A percentile compares a stretch with the other conserved stretches of the same genome.
Conservation (phyloP, 1,140 invertebrate genomes). For the Melipona quadrifasciata region DNA sequence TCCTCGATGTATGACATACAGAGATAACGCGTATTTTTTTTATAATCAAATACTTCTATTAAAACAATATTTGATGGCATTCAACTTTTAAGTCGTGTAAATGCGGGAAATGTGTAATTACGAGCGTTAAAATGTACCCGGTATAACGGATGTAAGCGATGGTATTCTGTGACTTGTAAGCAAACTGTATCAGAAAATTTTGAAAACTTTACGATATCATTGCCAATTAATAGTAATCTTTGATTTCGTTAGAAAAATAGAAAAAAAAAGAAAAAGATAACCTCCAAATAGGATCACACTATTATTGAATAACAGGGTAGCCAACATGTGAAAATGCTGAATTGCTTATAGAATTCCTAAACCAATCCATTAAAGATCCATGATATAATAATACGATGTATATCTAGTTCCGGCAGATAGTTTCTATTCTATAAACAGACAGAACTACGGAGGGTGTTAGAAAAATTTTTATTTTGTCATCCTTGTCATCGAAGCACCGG, state of each 20-base stretch:
- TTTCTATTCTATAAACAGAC: constrained; percentile 40
- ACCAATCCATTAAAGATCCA: constrained; percentile 27
- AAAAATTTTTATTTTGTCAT: constrained; percentile 66
- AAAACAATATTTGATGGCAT: background rate
- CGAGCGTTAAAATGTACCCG: background rate
- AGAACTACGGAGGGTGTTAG: constrained; percentile 27
- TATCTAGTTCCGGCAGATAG: background rate
- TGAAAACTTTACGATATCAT: constrained; percentile 2
- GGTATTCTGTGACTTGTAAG: background rate
- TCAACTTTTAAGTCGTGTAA: background rate
- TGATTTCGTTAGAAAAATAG: constrained; percentile 9
- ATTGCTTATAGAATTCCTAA: constrained; percentile 33
- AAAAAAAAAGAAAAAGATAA: constrained; percentile 14
- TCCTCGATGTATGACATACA: too few relatives aligned
- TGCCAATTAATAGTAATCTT: constrained; percentile 11
- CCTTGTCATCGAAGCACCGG: constrained; percentile 65
- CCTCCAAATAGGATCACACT: constrained; percentile 17
- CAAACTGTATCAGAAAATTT: background rate
- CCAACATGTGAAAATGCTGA: constrained; percentile 29
- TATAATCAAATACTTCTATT: background rate
- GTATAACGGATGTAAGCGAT: background rate
- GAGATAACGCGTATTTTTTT: background rate
- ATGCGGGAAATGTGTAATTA: background rate
- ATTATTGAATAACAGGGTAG: constrained; percentile 22
- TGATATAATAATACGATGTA: background rate